Evolutionary conservation across 2,888 invertebrate species (phyloP).

Genomic region (Apantesis nais): DNA sequence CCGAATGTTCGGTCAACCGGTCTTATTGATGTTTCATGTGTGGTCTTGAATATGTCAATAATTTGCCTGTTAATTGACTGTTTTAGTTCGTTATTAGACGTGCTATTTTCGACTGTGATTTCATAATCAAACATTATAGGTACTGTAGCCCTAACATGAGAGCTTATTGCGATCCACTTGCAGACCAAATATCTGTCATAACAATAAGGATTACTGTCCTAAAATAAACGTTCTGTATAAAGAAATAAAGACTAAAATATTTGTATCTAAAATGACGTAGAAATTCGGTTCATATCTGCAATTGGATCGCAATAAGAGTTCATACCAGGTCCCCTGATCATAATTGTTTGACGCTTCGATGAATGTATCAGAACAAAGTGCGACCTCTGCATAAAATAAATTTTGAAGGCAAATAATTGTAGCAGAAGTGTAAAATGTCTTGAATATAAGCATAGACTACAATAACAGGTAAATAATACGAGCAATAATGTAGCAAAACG

Average conservation of each 20-base stretch:
- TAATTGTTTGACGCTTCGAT: neutral
- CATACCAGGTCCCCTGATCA: too few species aligned
- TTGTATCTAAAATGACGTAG: too few species aligned
- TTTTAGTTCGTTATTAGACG: neutral
- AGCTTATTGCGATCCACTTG: too few species aligned
- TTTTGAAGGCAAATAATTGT: neutral
- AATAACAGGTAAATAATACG: neutral
- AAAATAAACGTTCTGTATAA: too few species aligned
- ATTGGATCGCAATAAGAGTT: too few species aligned
- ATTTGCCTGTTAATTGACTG: slow-evolving; percentile 1
- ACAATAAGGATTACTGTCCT: too few species aligned
- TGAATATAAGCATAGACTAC: neutral
- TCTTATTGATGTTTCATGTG: neutral
- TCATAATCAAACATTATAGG: neutral
- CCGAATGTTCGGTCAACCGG: slow-evolving; percentile 7
- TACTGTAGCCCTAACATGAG: too few species aligned
- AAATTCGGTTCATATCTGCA: too few species aligned
- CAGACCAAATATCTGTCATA: too few species aligned
- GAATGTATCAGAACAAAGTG: neutral
- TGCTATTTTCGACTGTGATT: neutral
- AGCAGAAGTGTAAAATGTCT: too few species aligned
- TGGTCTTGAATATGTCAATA: neutral
- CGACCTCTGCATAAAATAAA: neutral
- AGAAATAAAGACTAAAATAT: too few species aligned
- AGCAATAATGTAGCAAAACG: neutral